A percentile compares a stretch with the other conserved stretches of the same genome.
phyloP scores from a whole-genome alignment of 2,113 vertebrate species.

The Rattus norvegicus region GRCr8 NC_086030.1:12335001-12335500 shows the following conservation, averaged over 20 bases:
- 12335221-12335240: background rate
- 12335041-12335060: constrained; percentile 38
- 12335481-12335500: background rate
- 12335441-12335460: background rate
- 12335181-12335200: background rate
- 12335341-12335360: background rate
- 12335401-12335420: background rate
- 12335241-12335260: background rate
- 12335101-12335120: constrained; percentile 25
- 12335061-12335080: background rate
- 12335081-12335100: background rate
- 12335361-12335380: background rate
- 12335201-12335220: background rate
- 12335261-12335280: accelerated
- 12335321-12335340: background rate
- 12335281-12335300: background rate
- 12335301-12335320: too few relatives aligned
- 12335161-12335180: background rate
- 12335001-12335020: constrained; percentile 15
- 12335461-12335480: background rate
- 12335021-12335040: background rate
- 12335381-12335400: background rate
- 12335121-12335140: constrained; percentile 1
- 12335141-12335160: background rate
- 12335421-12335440: background rate